Percentiles rank a stretch among this genome's conserved stretches.
Evolutionary conservation across 1,140 invertebrate genomes (phyloP).

Genomic region (Helicoverpa zea): DNA sequence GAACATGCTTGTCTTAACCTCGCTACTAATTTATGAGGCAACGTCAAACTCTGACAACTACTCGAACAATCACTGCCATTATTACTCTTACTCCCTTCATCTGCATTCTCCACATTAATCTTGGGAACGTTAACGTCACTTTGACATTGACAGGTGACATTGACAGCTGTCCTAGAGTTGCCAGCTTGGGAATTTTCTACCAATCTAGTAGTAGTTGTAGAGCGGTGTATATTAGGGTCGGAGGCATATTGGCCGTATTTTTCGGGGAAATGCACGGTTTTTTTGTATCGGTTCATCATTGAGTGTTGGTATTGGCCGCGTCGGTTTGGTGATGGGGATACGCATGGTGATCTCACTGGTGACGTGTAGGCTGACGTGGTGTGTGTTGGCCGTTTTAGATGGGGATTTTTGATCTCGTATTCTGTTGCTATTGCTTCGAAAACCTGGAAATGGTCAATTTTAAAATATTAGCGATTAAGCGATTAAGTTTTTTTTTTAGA

Average conservation of each 20-base stretch:
- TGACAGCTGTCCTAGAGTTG: constrained; percentile 56
- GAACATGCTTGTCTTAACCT: constrained; percentile 74
- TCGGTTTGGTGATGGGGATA: constrained; percentile 68
- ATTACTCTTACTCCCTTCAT: constrained; percentile 22
- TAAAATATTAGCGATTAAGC: too few species aligned
- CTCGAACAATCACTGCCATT: constrained; percentile 42
- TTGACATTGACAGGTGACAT: constrained; percentile 61
- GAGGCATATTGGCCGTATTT: constrained; percentile 68
- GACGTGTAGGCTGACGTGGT: constrained; percentile 69
- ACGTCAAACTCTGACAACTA: constrained; percentile 58
- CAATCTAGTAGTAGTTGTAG: constrained; percentile 51
- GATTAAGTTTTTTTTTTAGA: too few species aligned
- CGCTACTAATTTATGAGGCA: constrained; percentile 72
- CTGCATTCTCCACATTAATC: constrained; percentile 61
- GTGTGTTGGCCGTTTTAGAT: constrained; percentile 58
- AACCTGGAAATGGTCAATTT: constrained; percentile 63
- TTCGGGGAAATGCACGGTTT: constrained; percentile 66
- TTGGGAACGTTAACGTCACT: constrained; percentile 57
- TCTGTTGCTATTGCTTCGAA: constrained; percentile 82
- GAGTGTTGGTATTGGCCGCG: constrained; percentile 78
- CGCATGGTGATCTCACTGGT: constrained; percentile 69
- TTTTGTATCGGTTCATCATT: constrained; percentile 68
- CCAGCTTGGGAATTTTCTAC: constrained; percentile 50
- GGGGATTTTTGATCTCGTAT: constrained; percentile 75
- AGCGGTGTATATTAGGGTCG: constrained; percentile 72